phyloP scores from a whole-genome alignment of 2,113 vertebrate species.

The Bubo bubo region DNA sequence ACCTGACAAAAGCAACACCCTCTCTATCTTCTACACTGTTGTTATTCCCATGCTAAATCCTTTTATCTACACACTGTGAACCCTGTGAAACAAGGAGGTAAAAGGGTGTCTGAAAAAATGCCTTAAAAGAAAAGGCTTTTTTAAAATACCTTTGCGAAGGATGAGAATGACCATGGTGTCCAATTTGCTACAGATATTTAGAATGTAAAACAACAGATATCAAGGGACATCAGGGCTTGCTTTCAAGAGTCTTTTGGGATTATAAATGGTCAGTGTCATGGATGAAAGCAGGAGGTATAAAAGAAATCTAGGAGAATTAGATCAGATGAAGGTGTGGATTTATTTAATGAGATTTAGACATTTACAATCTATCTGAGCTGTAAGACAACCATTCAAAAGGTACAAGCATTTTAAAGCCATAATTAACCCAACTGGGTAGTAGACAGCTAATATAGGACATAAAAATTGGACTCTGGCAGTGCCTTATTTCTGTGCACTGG shows the following conservation, averaged over 20 bases:
- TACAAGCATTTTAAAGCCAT: neutral
- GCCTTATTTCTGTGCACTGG: neutral
- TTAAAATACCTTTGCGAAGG: neutral
- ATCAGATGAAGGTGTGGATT: neutral
- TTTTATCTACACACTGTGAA: constrained; percentile 59
- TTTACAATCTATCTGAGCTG: neutral
- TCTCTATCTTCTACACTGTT: constrained; percentile 55
- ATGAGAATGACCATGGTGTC: neutral
- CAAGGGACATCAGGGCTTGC: neutral
- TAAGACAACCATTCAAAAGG: neutral
- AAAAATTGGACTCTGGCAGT: neutral
- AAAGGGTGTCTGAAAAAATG: constrained; percentile 46
- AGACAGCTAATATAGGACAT: neutral
- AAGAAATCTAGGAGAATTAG: neutral
- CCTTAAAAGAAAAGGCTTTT: neutral
- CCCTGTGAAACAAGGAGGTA: constrained; percentile 39
- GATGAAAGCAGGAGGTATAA: neutral
- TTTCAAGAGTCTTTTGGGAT: neutral
- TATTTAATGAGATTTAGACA: neutral
- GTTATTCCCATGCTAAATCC: constrained; percentile 68
- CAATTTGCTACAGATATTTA: neutral
- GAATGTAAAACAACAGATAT: neutral
- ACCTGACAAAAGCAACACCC: constrained; percentile 20
- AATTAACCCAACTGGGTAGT: neutral
- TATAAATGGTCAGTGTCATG: neutral